phyloP scores from a whole-genome alignment of 2,888 invertebrate genomes.

The Ichneumon xanthorius region DNA sequence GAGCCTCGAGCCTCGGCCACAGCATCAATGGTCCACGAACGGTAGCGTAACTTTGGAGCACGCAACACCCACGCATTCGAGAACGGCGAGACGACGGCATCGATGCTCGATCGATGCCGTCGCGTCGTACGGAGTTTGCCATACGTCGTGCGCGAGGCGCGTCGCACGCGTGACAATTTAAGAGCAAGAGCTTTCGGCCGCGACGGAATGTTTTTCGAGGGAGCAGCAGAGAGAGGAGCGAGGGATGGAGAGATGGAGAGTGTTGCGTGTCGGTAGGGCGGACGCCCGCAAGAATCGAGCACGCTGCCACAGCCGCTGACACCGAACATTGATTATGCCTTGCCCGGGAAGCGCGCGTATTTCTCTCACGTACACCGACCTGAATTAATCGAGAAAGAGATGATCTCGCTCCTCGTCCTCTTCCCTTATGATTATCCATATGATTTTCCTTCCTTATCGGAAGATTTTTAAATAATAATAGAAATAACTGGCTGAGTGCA shows the following conservation, averaged over 20 bases:
- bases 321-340: constrained; percentile 66
- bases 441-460: neutral
- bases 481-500: neutral
- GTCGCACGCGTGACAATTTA: constrained; percentile 44
- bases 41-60: neutral
- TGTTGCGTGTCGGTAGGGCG: constrained; percentile 40
- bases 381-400: constrained; percentile 42
- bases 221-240: neutral
- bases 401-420: neutral
- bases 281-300: constrained; percentile 53
- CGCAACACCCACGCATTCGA: constrained; percentile 17
- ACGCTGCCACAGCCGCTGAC: constrained; percentile 50
- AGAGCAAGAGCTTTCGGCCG: constrained; percentile 25
- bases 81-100: constrained; percentile 4
- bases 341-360: constrained; percentile 53
- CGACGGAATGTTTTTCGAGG: constrained; percentile 41
- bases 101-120: constrained; percentile 19
- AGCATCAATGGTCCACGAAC: neutral
- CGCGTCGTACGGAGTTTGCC: neutral
- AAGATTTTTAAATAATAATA: neutral
- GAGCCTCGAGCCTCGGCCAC: no score
- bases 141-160: neutral
- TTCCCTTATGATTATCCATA: neutral
- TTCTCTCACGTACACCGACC: constrained; percentile 24
- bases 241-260: neutral